Conservation (phyloP, 2,113 vertebrate genomes). For the Paedocypris sp. region DNA sequence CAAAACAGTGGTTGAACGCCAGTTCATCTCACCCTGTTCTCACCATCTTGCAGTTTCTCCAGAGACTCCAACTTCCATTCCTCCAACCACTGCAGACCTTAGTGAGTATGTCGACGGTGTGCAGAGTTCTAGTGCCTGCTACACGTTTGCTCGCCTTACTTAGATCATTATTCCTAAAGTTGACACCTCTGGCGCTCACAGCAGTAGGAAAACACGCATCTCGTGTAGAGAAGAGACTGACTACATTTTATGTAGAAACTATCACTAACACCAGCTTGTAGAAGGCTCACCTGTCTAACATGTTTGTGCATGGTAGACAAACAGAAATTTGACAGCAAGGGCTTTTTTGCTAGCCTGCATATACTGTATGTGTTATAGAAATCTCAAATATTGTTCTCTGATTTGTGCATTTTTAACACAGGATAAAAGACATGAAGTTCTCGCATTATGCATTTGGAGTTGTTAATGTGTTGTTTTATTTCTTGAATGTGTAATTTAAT, state of each 20-base stretch:
- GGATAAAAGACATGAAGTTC: conserved; percentile 20
- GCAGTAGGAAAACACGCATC: conserved; percentile 6
- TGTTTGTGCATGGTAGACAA: not conserved
- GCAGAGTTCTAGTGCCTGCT: conserved; percentile 35
- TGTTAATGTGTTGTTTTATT: conserved; percentile 30
- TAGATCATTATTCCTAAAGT: not conserved
- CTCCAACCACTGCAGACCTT: conserved; percentile 50
- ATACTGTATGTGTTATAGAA: too few relatives aligned
- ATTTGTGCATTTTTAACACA: not conserved
- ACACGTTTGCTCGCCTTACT: not conserved
- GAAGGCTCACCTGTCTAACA: conserved; percentile 13
- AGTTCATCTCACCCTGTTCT: conserved; percentile 49
- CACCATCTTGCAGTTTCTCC: conserved; percentile 62
- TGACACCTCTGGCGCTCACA: not conserved
- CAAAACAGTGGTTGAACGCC: not conserved
- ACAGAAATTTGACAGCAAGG: conserved; percentile 1
- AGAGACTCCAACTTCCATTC: conserved; percentile 48
- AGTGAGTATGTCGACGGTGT: conserved; percentile 64
- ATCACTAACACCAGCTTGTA: conserved; percentile 46
- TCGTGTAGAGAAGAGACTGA: not conserved
- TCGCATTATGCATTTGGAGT: conserved; percentile 11
- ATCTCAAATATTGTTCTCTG: too few relatives aligned
- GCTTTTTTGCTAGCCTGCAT: too few relatives aligned
- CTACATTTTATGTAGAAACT: conserved; percentile 24
- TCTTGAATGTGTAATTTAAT: conserved; percentile 30